phyloP scores from a whole-genome alignment of 1,140 invertebrate genomes.

The Plectus sambesii region DNA sequence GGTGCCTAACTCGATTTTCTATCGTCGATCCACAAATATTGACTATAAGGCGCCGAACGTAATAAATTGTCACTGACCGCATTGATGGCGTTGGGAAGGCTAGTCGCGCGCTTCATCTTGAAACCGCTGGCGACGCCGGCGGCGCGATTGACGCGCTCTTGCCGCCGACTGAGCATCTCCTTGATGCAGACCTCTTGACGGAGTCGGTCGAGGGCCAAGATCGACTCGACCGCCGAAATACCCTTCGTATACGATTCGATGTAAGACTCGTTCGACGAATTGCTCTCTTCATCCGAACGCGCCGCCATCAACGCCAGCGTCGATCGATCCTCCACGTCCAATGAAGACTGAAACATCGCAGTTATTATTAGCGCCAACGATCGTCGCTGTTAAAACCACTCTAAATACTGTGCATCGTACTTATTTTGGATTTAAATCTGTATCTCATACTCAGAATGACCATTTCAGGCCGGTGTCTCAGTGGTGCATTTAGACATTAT shows the following conservation, averaged over 20 bases:
- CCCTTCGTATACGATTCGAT: slow-evolving; percentile 88
- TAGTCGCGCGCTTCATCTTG: slow-evolving; percentile 36
- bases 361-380: no score
- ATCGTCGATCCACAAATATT: no score
- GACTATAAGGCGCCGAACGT: no score
- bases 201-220: slow-evolving; percentile 79
- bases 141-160: slow-evolving; percentile 13
- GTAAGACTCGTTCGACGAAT: slow-evolving; percentile 32
- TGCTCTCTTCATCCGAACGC: slow-evolving; percentile 56
- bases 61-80: no score
- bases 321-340: slow-evolving; percentile 89
- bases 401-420: no score
- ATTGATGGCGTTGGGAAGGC: slow-evolving; percentile 36
- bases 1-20: no score
- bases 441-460: no score
- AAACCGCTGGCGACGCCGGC: slow-evolving; percentile 12
- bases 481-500: no score
- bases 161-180: slow-evolving; percentile 24
- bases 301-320: slow-evolving; percentile 82
- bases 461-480: no score
- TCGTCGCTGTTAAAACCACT: no score
- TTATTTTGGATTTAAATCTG: no score
- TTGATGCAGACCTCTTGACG: slow-evolving; percentile 56
- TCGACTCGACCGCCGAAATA: slow-evolving; percentile 91
- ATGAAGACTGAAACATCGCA: slow-evolving; percentile 65